Base-by-base conservation (phyloP, 2,113 vertebrate genomes). In the Perognathus longimembris region DNA sequence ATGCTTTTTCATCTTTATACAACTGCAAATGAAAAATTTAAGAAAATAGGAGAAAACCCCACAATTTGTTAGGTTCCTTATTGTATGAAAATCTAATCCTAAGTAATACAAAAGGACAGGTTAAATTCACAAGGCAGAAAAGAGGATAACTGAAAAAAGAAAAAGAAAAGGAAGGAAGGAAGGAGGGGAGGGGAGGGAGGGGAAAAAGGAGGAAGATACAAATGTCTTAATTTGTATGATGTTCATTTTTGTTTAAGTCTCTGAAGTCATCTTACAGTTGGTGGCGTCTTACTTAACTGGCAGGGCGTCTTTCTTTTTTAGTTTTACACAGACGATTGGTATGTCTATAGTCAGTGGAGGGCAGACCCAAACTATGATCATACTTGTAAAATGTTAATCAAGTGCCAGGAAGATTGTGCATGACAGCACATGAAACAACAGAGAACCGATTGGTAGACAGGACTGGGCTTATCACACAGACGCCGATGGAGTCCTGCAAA, bases 341-440 rank as follows among this genome's bases (percentile, higher is more conserved):
- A 0, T 22, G 9, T 6, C 7, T 67, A 64, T 7, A 70, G 57
- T 42, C 45, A 73, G 4, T 32, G 28, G n/a, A 34, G 32, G 69
- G 69, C 26, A 67, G 84, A 63, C 59, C 66, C 76, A 85, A 75
- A 91, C 3, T 70, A 26, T 54, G 28, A 57, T 86, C 21, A 36
- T n/a, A 93, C 24, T 17, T 85, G 26, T 73, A 90, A 67, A 87
- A 61, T 6, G n/a, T 90, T 69, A 64, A 59, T 61, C 2, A 87
- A 86, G 15, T 30, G 1, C 57, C 9, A 81, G 34, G 17, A 82
- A 57, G 76, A 21, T 63, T 83, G 15, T 36, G 21, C 4, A n/a
- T 5, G 40, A 45, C 8, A 66, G 22, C 3, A 54, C 22, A 57
- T 70, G 9, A 12, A 63, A 34, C 67, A 91, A 54, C 21, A 63